These are phyloP conservation scores for Ichneumon xanthorius DNA, from an alignment of 2,888 invertebrate genomes.

Conservation along the genomic window DNA sequence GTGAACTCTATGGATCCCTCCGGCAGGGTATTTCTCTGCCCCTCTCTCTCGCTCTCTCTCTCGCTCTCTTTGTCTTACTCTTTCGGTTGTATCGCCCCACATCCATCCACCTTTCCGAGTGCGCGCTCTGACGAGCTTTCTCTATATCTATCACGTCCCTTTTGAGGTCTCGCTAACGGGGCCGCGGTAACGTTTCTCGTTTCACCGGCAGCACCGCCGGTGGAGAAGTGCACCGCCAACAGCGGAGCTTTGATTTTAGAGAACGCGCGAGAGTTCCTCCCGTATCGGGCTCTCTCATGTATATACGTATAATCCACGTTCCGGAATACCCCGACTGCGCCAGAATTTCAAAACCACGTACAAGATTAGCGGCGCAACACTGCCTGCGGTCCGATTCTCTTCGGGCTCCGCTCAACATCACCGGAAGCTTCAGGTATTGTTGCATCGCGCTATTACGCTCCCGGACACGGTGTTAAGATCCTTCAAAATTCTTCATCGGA, in stretches of 20 bases:
- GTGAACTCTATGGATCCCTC: slow-evolving; percentile 22
- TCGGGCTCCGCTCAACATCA: background rate
- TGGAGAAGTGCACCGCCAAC: slow-evolving; percentile 8
- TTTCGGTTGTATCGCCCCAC: slow-evolving; percentile 3
- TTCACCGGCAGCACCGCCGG: slow-evolving; percentile 13
- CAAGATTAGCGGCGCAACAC: slow-evolving; percentile 34
- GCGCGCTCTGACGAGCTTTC: slow-evolving; percentile 22
- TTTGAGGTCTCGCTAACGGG: slow-evolving; percentile 47
- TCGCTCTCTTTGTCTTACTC: background rate
- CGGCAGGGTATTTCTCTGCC: background rate
- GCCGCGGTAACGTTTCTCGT: slow-evolving; percentile 32
- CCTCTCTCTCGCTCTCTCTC: background rate
- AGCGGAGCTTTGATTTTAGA: slow-evolving; percentile 48
- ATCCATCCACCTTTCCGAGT: background rate
- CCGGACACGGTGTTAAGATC: background rate
- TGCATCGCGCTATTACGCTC: background rate
- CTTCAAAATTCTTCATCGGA: background rate
- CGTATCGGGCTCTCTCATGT: background rate
- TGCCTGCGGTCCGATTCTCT: slow-evolving; percentile 1
- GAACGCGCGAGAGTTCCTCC: slow-evolving; percentile 27
- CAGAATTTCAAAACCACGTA: slow-evolving; percentile 36
- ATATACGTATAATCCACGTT: slow-evolving; percentile 17
- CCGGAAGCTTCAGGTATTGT: background rate
- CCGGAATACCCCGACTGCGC: slow-evolving; percentile 10
- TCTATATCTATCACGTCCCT: slow-evolving; percentile 40